Conservation (phyloP, 2,113 vertebrate species). For the Brienomyrus longianalis region DNA sequence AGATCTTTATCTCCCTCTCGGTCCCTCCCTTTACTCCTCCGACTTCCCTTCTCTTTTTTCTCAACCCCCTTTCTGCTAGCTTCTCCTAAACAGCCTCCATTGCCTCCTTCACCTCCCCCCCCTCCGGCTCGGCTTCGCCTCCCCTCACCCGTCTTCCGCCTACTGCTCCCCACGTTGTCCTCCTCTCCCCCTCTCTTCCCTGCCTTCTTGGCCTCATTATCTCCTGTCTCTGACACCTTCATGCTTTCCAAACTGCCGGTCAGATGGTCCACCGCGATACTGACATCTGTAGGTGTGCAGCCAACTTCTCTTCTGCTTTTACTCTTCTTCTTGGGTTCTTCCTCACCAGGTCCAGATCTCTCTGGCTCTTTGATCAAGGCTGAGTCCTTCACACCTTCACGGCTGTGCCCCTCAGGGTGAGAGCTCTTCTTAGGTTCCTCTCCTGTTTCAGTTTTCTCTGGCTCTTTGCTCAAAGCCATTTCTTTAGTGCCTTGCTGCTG, state of each 20-base stretch:
- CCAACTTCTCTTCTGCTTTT: neutral
- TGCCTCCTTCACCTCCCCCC: neutral
- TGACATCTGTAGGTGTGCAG: neutral
- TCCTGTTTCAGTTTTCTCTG: neutral
- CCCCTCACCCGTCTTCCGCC: constrained; percentile 43
- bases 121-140: constrained; percentile 42
- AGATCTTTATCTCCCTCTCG: constrained; percentile 14
- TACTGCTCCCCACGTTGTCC: constrained; percentile 18
- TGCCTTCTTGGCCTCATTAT: neutral
- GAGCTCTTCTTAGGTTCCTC: neutral
- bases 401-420: neutral
- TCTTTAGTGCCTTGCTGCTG: constrained; percentile 43
- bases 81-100: neutral
- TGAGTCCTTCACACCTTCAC: neutral
- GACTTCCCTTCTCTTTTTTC: neutral
- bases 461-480: constrained; percentile 25
- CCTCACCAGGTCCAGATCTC: neutral
- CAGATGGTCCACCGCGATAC: constrained; percentile 49
- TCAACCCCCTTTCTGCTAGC: neutral
- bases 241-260: constrained; percentile 64
- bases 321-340: neutral
- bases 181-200: constrained; percentile 12
- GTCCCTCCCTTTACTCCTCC: constrained; percentile 19
- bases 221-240: constrained; percentile 39
- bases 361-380: neutral